Evolutionary conservation across 2,888 invertebrate species (phyloP).

Genomic region (Polyommatus iphigenia): DNA sequence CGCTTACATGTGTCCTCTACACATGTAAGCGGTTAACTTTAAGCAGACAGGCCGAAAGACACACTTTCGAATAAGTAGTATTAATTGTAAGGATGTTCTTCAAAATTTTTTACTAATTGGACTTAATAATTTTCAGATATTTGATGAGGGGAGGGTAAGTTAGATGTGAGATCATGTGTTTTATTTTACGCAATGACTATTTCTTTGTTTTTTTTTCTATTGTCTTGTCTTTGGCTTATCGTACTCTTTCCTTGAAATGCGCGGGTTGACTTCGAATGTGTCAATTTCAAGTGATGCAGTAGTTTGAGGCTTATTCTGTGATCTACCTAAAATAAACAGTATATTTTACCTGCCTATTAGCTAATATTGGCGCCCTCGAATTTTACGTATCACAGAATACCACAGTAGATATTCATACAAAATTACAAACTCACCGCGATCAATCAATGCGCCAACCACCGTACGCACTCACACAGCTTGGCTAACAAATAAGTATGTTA

Average conservation of each 20-base stretch:
- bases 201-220: not conserved
- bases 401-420: not conserved
- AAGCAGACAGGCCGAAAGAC: too few species aligned
- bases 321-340: not conserved
- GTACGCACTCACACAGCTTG: not conserved
- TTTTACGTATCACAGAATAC: not conserved
- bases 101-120: not conserved
- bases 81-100: too few species aligned
- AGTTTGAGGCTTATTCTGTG: not conserved
- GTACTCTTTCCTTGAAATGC: not conserved
- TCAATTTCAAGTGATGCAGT: not conserved
- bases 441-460: not conserved
- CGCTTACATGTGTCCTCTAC: too few species aligned
- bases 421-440: not conserved
- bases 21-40: too few species aligned
- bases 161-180: not conserved
- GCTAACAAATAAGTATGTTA: not conserved
- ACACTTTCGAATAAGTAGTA: too few species aligned
- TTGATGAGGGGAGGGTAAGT: not conserved
- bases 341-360: too few species aligned
- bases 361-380: not conserved
- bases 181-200: not conserved
- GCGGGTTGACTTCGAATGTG: not conserved
- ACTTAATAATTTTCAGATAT: constrained; percentile 1
- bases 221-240: not conserved